Evolutionary conservation across 2,888 invertebrate genomes (phyloP), one percentile per base, ranked within the genome.

Genomic region (Capitulum mitella): DNA sequence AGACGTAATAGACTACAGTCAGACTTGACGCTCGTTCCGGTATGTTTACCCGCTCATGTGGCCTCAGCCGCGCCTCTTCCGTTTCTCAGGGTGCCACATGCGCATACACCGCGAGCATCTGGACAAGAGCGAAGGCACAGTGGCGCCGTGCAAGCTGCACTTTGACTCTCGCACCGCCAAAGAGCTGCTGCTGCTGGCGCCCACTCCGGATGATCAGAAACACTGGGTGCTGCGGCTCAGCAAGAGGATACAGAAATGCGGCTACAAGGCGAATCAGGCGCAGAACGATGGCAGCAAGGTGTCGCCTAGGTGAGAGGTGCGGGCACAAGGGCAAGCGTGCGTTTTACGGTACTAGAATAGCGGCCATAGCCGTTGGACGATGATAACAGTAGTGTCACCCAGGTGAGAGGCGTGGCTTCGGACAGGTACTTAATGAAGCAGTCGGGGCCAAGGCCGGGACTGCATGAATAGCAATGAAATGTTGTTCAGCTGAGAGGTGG

Each of bases 51-150:
- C n/a, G n/a, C n/a, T n/a, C n/a, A n/a, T n/a, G n/a, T n/a, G n/a
- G n/a, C n/a, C n/a, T n/a, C n/a, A n/a, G n/a, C n/a, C n/a, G n/a
- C n/a, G n/a, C n/a, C n/a, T n/a, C n/a, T n/a, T n/a, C n/a, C n/a
- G n/a, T n/a, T n/a, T n/a, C n/a, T n/a, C 85, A 93, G 97, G 96
- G 83, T 98, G 98, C 88, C 93, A 94, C 85, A 93, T 95, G 86
- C 98, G 98, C 89, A 93, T 98, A 85, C 98, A 99, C 88, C 94
- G 95, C 86, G 98, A 98, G 85, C 98, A 99, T 89, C 91, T 95
- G 86, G 92, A 93, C 84, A 91, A 91, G 83, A 90, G 91, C 84
- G 92, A 92, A 85, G 94, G 94, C 86, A 90, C 91, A 81, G 91
- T 97, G 85, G 94, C 95, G 82, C 97, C 97, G 77, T 98, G 98